Evolutionary conservation across 2,888 invertebrate species (phyloP), one percentile per base, ranked within the genome.

Genomic region (Incurvaria masculella): DNA sequence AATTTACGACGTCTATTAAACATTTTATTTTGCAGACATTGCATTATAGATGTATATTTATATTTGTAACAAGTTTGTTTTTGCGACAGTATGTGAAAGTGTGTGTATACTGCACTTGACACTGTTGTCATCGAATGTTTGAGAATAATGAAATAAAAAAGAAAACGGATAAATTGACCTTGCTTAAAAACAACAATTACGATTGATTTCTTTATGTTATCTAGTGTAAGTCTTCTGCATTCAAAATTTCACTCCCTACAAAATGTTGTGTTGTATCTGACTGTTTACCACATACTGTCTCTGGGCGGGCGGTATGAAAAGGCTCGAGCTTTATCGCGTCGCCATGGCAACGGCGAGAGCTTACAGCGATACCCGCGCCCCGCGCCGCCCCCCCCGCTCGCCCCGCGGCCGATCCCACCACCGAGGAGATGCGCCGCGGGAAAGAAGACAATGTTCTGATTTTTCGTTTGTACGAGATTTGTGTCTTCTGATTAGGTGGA

Each of bases 271-370:
- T 17, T 16, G 11, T 8, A 14, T 1, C 17, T 4, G 10, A 3
- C 19, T 8, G 17, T 17, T 41, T 41, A 59, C 56, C 59, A 53
- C 54, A 56, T 56, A 64, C 59, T 70, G 61, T 68, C 72, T 70
- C 56, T 59, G 14, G 56, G 57, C 52, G 64, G 66, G 66, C 71
- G 71, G 73, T 72, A 69, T 74, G 75, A 74, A 72, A 74, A 75
- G 75, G 71, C 68, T 71, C 75, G 52, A 74, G 76, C 72, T 78
- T 78, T 78, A 78, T 79, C 78, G 72, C 72, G 78, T 78, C 70
- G 66, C 74, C 69, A 76, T 76, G 65, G 66, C 64, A 59, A 78
- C 73, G 65, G 62, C 60, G 64, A 68, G 69, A 72, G 65, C 69
- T 59, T 58, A 62, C 62, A 64, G 42, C 70, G 70, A 67, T 72